These are phyloP conservation scores for Marronus borbonicus DNA, from an alignment of 2,888 invertebrate species.

Conservation along the genomic window DNA sequence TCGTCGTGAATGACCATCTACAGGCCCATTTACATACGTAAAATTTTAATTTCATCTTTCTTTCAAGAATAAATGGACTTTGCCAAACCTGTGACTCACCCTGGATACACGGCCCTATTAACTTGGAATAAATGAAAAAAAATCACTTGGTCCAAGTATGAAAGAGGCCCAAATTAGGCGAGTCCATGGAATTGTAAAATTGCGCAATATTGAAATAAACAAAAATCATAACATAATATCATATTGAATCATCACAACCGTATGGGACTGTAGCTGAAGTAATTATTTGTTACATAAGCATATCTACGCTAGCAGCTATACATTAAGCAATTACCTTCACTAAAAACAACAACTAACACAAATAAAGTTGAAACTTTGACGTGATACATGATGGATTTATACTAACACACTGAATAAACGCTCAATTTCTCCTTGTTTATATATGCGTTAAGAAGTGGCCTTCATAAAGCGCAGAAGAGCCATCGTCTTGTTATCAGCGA, in stretches of 20 bases:
- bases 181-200: not conserved
- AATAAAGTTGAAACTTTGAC: not conserved
- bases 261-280: not conserved
- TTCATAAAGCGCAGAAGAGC: not conserved
- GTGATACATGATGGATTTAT: slow-evolving; percentile 14
- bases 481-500: not conserved
- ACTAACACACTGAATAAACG: not conserved
- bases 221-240: not conserved
- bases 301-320: not conserved
- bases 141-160: no score
- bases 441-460: slow-evolving; percentile 11
- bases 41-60: no score
- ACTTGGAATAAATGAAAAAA: no score
- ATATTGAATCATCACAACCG: not conserved
- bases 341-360: not conserved
- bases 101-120: no score
- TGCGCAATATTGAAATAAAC: not conserved
- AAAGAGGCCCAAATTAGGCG: not conserved
- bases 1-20: no score
- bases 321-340: slow-evolving; percentile 14
- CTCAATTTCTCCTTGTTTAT: not conserved
- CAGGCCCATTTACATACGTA: no score
- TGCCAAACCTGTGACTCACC: no score
- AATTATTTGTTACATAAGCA: not conserved
- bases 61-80: no score